A percentile compares a stretch with the other conserved stretches of the same genome.
These are phyloP conservation scores for Xenentodon cancila DNA, from an alignment of 2,797 vertebrate species.

Conservation along the genomic window DNA sequence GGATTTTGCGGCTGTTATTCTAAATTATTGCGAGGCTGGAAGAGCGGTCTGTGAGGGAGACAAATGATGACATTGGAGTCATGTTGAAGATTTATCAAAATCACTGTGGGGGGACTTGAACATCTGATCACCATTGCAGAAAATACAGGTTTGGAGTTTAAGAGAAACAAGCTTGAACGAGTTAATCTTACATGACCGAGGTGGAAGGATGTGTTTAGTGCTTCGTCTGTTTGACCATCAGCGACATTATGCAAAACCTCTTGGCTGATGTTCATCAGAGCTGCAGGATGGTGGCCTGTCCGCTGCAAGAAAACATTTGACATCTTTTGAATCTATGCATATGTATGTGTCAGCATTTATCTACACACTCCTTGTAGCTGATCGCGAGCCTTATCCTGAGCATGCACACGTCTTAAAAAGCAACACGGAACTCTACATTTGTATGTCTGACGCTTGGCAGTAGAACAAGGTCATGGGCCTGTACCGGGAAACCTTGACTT, in stretches of 20 bases:
- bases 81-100: conserved; percentile 48
- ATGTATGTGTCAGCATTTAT: no score
- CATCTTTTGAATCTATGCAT: no score
- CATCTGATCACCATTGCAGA: conserved; percentile 19
- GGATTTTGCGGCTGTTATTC: conserved; percentile 61
- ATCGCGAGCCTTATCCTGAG: no score
- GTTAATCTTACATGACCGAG: background rate
- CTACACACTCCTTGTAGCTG: no score
- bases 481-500: no score
- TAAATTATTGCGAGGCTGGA: conserved; percentile 53
- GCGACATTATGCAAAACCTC: background rate
- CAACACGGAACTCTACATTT: no score
- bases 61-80: conserved; percentile 48
- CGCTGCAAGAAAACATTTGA: no score
- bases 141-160: conserved; percentile 23
- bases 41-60: conserved; percentile 47
- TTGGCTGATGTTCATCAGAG: background rate
- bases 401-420: no score
- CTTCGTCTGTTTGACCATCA: background rate
- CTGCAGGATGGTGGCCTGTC: no score
- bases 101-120: conserved; percentile 28
- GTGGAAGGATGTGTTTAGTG: background rate
- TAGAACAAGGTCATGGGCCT: no score
- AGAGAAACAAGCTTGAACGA: conserved; percentile 6
- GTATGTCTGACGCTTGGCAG: no score